Evolutionary conservation across 2,113 vertebrate species (phyloP).

Genomic region (Zosterops japonicus): DNA sequence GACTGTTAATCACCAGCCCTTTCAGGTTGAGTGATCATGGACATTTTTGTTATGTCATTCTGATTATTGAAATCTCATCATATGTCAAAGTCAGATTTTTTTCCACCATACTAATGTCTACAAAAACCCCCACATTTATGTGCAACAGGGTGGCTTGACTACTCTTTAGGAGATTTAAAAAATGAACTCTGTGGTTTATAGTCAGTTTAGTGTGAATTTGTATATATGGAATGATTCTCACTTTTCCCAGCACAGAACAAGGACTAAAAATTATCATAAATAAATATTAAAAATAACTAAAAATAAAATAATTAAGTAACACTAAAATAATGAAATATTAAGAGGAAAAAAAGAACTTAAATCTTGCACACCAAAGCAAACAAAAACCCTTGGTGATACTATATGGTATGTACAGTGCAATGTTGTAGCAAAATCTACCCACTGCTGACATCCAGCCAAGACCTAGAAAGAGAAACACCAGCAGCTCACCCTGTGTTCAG

Average conservation of each 20-base stretch:
- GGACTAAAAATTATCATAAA: background rate
- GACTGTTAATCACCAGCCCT: background rate
- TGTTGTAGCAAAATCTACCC: background rate
- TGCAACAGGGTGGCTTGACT: background rate
- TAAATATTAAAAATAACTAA: background rate
- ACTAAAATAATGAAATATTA: background rate
- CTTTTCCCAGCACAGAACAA: background rate
- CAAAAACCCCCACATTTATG: background rate
- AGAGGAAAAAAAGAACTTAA: background rate
- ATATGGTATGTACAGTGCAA: background rate
- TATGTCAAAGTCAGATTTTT: background rate
- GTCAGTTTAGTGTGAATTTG: background rate
- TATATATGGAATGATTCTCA: background rate
- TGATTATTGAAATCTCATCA: slow-evolving; percentile 1
- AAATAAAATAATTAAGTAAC: background rate
- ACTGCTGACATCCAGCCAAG: background rate
- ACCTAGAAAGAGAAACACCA: background rate
- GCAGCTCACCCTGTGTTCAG: background rate
- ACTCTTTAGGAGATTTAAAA: background rate
- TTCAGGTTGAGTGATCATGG: background rate
- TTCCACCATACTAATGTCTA: background rate
- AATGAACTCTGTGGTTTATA: background rate
- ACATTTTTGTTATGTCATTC: background rate
- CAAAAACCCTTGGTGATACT: background rate
- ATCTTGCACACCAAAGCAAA: background rate